Conservation (phyloP, 1,140 invertebrate species). For the Danaus plexippus region DNA sequence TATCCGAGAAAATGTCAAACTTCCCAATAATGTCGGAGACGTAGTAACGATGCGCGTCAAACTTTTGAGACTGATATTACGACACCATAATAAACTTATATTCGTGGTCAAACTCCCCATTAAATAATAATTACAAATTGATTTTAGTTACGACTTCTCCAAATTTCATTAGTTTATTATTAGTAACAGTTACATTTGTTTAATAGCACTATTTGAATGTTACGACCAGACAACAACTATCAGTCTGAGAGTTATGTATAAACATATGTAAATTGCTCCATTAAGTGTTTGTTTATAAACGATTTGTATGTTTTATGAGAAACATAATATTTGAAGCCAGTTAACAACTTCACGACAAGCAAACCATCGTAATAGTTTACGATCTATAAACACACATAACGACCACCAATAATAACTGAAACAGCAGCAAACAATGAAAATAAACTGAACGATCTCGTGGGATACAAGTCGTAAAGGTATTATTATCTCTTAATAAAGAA, state of each 20-base stretch:
- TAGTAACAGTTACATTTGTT: too few species aligned
- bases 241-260: not conserved
- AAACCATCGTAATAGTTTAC: slow-evolving; percentile 61
- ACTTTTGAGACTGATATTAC: slow-evolving; percentile 39
- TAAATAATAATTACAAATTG: too few species aligned
- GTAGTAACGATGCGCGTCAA: slow-evolving; percentile 46
- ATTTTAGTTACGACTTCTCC: not conserved
- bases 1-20: slow-evolving; percentile 49
- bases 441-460: slow-evolving; percentile 51
- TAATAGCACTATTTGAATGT: too few species aligned
- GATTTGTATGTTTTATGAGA: slow-evolving; percentile 58
- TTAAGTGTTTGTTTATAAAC: slow-evolving; percentile 38
- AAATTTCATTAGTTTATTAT: slow-evolving; percentile 5
- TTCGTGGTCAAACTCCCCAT: too few species aligned
- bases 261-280: not conserved
- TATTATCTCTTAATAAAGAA: slow-evolving; percentile 69
- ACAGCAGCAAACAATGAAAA: slow-evolving; percentile 66
- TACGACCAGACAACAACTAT: too few species aligned
- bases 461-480: slow-evolving; percentile 65
- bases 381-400: slow-evolving; percentile 68
- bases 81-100: slow-evolving; percentile 12
- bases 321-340: slow-evolving; percentile 55
- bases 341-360: slow-evolving; percentile 64
- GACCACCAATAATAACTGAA: slow-evolving; percentile 68
- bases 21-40: slow-evolving; percentile 47